phyloP scores from a whole-genome alignment of 1,140 invertebrate genomes.

The Acromyrmex echinatior region DNA sequence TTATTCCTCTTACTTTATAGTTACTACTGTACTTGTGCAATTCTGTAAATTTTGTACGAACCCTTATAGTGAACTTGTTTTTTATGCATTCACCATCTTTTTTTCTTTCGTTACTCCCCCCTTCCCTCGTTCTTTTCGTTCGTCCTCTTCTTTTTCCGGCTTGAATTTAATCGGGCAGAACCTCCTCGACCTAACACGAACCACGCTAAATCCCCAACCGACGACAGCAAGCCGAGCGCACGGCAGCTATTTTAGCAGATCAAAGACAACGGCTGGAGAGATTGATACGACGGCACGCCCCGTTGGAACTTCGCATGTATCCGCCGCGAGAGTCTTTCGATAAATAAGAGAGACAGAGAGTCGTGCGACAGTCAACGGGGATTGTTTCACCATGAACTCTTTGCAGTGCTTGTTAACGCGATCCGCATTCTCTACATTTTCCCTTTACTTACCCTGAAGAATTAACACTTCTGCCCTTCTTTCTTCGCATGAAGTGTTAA shows the following conservation, averaged over 20 bases:
- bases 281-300: constrained; percentile 75
- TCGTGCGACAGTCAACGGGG: constrained; percentile 57
- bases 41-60: neutral
- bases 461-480: constrained; percentile 45
- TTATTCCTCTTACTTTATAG: neutral
- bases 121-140: neutral
- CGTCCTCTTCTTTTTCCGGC: constrained; percentile 39
- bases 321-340: constrained; percentile 47
- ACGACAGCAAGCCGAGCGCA: constrained; percentile 48
- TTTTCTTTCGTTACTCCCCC: neutral
- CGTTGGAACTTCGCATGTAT: constrained; percentile 51
- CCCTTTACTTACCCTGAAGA: constrained; percentile 28
- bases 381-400: constrained; percentile 72
- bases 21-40: neutral
- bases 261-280: constrained; percentile 72
- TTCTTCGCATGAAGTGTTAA: neutral
- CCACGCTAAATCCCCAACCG: constrained; percentile 70
- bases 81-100: neutral
- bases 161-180: constrained; percentile 73
- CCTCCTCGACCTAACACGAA: constrained; percentile 61
- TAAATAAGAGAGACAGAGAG: constrained; percentile 66
- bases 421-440: constrained; percentile 71
- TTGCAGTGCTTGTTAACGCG: constrained; percentile 74
- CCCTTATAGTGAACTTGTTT: neutral
- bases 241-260: constrained; percentile 74